A percentile compares a stretch with the other conserved stretches of the same genome.
Evolutionary conservation across 1,140 invertebrate genomes (phyloP).

Genomic region (Drosophila oshimai): DNA sequence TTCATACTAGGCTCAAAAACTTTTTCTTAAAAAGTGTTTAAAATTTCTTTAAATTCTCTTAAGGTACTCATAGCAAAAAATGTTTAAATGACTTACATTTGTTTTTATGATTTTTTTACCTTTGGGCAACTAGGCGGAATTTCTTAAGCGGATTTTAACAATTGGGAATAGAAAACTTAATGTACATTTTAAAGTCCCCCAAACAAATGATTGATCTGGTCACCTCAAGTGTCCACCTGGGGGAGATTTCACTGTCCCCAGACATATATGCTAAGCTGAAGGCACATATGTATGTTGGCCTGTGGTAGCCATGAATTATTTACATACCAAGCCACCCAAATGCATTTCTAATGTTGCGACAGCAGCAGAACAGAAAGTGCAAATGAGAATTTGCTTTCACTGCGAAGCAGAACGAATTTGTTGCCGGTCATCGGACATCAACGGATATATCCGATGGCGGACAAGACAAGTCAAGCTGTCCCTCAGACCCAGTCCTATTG

Average conservation of each 20-base stretch:
- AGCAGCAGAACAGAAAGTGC: slow-evolving; percentile 47
- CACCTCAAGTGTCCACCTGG: background rate
- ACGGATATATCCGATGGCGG: background rate
- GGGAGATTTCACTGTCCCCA: slow-evolving; percentile 3
- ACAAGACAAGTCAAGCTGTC: slow-evolving; percentile 15
- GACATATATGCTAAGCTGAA: slow-evolving; percentile 25
- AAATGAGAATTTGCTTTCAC: slow-evolving; percentile 58
- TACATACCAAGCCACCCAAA: slow-evolving; percentile 60
- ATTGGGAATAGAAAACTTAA: background rate
- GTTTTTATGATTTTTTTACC: no score
- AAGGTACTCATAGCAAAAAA: no score
- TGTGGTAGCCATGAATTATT: slow-evolving; percentile 67
- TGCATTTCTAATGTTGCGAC: slow-evolving; percentile 65
- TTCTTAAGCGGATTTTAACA: background rate
- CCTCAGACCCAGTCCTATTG: slow-evolving; percentile 37
- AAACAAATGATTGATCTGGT: slow-evolving; percentile 11
- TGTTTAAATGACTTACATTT: no score
- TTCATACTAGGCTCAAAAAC: no score
- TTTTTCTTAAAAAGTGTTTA: no score
- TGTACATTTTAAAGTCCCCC: no score
- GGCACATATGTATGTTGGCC: slow-evolving; percentile 15
- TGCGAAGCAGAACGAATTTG: slow-evolving; percentile 48
- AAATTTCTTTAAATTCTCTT: no score
- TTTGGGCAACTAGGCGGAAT: background rate
- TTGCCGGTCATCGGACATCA: slow-evolving; percentile 11